Conservation (phyloP, 2,888 invertebrate species). For the Heliconius ismenius region DNA sequence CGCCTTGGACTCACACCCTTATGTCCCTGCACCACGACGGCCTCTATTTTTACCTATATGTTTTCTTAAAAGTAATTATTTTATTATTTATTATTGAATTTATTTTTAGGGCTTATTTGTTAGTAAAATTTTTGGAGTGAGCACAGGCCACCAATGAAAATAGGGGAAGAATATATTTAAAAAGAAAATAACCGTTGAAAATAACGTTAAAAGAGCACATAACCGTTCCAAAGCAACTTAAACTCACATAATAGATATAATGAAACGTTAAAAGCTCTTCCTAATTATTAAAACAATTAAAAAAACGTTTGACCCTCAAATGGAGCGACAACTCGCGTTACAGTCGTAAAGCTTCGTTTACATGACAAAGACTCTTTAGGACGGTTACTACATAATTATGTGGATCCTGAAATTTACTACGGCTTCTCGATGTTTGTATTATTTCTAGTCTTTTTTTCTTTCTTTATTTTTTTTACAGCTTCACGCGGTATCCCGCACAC, state of each 20-base stretch:
- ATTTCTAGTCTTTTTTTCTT: neutral
- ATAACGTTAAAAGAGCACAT: slow-evolving; percentile 11
- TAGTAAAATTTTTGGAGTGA: too few species aligned
- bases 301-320: slow-evolving; percentile 48
- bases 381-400: slow-evolving; percentile 65
- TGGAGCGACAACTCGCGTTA: slow-evolving; percentile 45
- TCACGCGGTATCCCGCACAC: neutral
- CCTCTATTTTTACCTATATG: too few species aligned
- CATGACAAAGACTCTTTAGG: slow-evolving; percentile 67
- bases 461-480: neutral
- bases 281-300: slow-evolving; percentile 50
- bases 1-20: too few species aligned
- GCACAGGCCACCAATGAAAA: too few species aligned
- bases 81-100: too few species aligned
- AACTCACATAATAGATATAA: slow-evolving; percentile 26
- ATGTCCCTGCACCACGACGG: too few species aligned
- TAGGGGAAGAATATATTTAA: too few species aligned
- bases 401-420: slow-evolving; percentile 49
- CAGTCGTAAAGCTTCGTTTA: slow-evolving; percentile 64
- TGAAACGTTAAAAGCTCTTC: slow-evolving; percentile 30
- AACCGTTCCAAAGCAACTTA: slow-evolving; percentile 25
- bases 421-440: neutral
- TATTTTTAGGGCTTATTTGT: too few species aligned
- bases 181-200: slow-evolving; percentile 11
- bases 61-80: too few species aligned